Conservation (phyloP, 2,888 invertebrate genomes). For the Leptinotarsa rubiginosa region DNA sequence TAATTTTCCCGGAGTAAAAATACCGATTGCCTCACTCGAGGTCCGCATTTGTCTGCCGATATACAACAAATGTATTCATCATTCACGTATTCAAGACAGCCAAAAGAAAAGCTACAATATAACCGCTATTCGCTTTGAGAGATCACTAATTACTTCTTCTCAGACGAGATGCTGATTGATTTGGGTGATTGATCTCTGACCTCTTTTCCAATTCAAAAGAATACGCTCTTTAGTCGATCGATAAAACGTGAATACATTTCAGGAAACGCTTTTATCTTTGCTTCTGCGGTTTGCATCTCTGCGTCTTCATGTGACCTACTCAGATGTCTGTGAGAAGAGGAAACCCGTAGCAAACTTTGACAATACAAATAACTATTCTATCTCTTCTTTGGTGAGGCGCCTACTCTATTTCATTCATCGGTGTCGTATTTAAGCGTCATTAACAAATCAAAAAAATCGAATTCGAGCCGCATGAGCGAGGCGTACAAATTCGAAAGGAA, state of each 20-base stretch:
- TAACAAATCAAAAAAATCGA: neutral
- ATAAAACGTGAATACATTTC: neutral
- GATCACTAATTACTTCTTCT: constrained; percentile 10
- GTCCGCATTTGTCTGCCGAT: constrained; percentile 6
- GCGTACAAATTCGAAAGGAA: constrained; percentile 35
- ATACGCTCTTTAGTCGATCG: neutral
- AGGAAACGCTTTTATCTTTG: neutral
- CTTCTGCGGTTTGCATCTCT: neutral
- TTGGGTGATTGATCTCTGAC: constrained; percentile 19
- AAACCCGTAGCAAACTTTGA: no score
- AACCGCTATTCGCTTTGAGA: constrained; percentile 7
- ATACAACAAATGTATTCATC: constrained; percentile 10
- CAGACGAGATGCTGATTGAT: constrained; percentile 16
- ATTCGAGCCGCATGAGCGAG: constrained; percentile 28
- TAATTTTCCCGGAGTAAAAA: constrained; percentile 7
- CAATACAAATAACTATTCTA: no score
- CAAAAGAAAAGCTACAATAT: constrained; percentile 1
- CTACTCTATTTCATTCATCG: neutral
- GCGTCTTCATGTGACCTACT: no score
- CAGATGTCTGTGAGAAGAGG: no score
- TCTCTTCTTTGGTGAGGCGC: neutral
- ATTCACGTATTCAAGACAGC: constrained; percentile 4
- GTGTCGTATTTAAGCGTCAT: neutral
- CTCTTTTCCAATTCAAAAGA: neutral
- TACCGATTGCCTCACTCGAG: neutral